Base-by-base conservation (phyloP, 2,797 vertebrate species). In the Phalloptychus januarius region DNA sequence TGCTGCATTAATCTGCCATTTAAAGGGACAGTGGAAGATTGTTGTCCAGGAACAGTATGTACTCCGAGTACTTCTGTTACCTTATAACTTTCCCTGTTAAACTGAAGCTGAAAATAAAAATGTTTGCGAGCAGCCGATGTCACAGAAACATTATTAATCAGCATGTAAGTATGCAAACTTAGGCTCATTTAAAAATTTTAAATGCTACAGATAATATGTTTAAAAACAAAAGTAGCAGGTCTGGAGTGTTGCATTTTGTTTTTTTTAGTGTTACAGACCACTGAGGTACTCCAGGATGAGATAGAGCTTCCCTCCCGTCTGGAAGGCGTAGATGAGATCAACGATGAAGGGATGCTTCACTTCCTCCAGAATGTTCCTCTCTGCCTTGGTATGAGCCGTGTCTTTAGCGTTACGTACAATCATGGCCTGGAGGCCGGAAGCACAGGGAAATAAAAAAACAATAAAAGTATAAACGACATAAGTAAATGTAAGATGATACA, bases 231-330 rank as follows among this genome's bases (percentile, higher is more conserved):
- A 72, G 13, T 12, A 70, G 40, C 42, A 70, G 25, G 28, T 28
- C n/a, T 54, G 33, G n/a, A 46, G 44, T 65, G 31, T 46, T 58
- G 33, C 7, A 2, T 23, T 23, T 44, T 44, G 0, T 10, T 65
- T 36, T 54, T 56, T 25, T 0, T n/a, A 16, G 71, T 58, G 54
- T 72, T 86, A 97, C 98, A 96, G 85, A 99, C 98, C 98, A 75
- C 98, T 99, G 93, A 99, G 96, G 96, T 99, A 99, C 95, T 99
- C 98, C 93, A 99, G 96, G 95, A 99, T 99, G 96, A 99, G 98
- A 96, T 99, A 99, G 93, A 99, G 97, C 95, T 99, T 99, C 86
- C 98, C 98, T 90, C 98, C 98, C 0, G 98, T 99, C 96, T 99
- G 98, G 96, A 99, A 99, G 95, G 98, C 98, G 90, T 99, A 99